Evolutionary conservation across 2,797 vertebrate species (phyloP).

Genomic region (Semotilus atromaculatus): DNA sequence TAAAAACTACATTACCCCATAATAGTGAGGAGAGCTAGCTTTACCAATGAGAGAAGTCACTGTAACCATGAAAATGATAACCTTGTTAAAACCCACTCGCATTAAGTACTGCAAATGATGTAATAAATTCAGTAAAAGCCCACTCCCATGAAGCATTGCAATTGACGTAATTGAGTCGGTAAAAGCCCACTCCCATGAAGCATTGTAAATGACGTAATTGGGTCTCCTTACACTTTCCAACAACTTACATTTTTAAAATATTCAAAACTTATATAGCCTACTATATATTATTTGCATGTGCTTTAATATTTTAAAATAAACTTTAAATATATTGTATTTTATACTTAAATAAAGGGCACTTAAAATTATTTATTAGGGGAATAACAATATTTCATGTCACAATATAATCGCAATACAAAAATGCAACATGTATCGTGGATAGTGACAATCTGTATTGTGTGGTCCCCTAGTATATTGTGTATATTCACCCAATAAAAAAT

Average conservation of each 20-base stretch:
- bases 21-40: background rate
- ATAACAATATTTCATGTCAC: no score
- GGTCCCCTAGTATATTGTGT: no score
- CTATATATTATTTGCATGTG: background rate
- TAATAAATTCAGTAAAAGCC: background rate
- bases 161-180: background rate
- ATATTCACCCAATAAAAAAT: no score
- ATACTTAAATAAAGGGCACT: background rate
- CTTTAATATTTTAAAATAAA: background rate
- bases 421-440: no score
- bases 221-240: background rate
- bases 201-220: background rate
- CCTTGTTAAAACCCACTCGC: background rate
- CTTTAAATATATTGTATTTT: background rate
- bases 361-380: background rate
- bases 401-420: no score
- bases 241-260: background rate
- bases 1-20: background rate
- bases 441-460: no score
- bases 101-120: background rate
- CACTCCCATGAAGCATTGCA: background rate
- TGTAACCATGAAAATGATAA: slow-evolving; percentile 13
- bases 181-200: background rate
- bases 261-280: background rate
- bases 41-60: background rate